These are phyloP conservation scores for Cettia cetti DNA, from an alignment of 2,113 vertebrate genomes.

Conservation along the genomic window DNA sequence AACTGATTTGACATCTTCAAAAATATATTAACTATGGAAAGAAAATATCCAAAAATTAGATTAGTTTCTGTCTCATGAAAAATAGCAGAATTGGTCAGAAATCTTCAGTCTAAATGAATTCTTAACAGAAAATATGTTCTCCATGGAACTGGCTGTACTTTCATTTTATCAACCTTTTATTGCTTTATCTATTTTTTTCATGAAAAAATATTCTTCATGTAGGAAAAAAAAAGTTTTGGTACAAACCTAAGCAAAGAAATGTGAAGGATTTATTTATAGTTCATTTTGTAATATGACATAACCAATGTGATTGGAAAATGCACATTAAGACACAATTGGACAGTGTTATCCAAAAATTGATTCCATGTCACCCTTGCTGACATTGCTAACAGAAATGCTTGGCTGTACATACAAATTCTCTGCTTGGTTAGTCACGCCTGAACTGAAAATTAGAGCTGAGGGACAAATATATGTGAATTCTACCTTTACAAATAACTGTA, in stretches of 20 bases:
- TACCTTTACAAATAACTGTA: not conserved
- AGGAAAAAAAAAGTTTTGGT: not conserved
- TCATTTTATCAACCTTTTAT: not conserved
- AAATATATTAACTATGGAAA: not conserved
- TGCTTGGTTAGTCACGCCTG: not conserved
- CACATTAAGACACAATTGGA: not conserved
- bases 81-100: not conserved
- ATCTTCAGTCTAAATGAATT: not conserved
- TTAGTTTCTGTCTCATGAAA: not conserved
- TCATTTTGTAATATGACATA: not conserved
- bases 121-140: not conserved
- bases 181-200: not conserved
- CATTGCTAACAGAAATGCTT: not conserved
- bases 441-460: not conserved
- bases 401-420: not conserved
- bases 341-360: not conserved
- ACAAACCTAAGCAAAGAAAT: not conserved
- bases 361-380: not conserved
- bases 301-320: rapidly evolving
- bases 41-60: not conserved
- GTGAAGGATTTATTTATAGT: not conserved
- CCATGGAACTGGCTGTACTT: not conserved
- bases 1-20: not conserved
- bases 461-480: not conserved
- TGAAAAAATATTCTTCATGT: not conserved